These are phyloP conservation scores for Acanthoscelides obtectus DNA, from an alignment of 2,888 invertebrate species.

Conservation along the genomic window DNA sequence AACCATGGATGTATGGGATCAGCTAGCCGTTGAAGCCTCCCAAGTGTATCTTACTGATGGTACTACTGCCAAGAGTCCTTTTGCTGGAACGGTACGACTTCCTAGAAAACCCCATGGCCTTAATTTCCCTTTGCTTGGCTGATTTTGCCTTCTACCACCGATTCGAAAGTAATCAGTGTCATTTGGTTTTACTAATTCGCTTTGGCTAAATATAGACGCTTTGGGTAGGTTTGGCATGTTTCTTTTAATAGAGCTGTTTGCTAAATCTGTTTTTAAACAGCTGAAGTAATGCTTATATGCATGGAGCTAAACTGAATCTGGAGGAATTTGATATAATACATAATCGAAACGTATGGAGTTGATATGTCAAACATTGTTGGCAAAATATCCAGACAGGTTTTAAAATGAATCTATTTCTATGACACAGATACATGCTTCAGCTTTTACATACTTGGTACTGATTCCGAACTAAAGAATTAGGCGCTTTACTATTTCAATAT, in stretches of 20 bases:
- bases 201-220: not conserved
- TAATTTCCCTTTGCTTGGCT: not conserved
- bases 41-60: slow-evolving; percentile 82
- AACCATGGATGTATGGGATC: slow-evolving; percentile 76
- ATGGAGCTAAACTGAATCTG: not conserved
- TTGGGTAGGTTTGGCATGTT: not conserved
- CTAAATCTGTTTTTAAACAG: not conserved
- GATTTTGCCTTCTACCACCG: too few relatives aligned
- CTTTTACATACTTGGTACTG: too few relatives aligned
- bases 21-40: slow-evolving; percentile 80
- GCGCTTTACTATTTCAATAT: too few relatives aligned
- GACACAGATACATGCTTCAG: too few relatives aligned
- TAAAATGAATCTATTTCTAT: not conserved
- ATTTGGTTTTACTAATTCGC: too few relatives aligned
- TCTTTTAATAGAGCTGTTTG: not conserved
- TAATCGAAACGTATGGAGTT: not conserved
- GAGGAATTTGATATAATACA: not conserved
- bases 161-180: not conserved
- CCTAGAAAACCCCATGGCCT: not conserved
- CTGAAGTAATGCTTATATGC: not conserved
- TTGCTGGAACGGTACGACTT: slow-evolving; percentile 71
- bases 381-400: not conserved
- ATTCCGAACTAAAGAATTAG: too few relatives aligned
- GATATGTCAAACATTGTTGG: not conserved
- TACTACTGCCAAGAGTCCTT: slow-evolving; percentile 72